Evolutionary conservation across 2,888 invertebrate genomes (phyloP).

Genomic region (Netelia fuscicornis): DNA sequence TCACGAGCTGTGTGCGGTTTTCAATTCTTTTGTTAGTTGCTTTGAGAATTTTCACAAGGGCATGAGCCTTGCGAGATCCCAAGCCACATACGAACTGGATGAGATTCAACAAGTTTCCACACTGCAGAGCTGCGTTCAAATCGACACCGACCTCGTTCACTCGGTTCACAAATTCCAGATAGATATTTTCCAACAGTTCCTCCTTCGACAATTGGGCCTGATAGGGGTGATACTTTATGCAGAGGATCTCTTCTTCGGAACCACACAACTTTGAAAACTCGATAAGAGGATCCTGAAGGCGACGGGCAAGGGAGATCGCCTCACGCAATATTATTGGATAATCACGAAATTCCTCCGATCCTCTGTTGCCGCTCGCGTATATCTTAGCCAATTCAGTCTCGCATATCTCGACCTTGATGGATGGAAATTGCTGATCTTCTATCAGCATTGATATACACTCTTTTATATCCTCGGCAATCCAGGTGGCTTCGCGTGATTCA

Average conservation of each 20-base stretch:
- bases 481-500: conserved; percentile 93
- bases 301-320: conserved; percentile 95
- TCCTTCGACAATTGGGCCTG: conserved; percentile 93
- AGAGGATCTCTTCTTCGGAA: conserved; percentile 97
- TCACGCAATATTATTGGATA: conserved; percentile 95
- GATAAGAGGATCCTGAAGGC: conserved; percentile 96
- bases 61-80: conserved; percentile 96
- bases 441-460: conserved; percentile 90
- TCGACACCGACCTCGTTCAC: conserved; percentile 99
- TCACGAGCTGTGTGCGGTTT: conserved; percentile 96
- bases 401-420: conserved; percentile 94
- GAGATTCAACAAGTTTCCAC: conserved; percentile 93
- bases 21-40: conserved; percentile 95
- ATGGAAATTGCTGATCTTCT: conserved; percentile 93
- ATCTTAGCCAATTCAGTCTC: conserved; percentile 97
- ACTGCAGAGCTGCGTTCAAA: conserved; percentile 95
- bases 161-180: conserved; percentile 95
- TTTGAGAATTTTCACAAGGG: conserved; percentile 93
- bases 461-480: conserved; percentile 91
- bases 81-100: conserved; percentile 98
- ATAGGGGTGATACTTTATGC: conserved; percentile 91
- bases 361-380: conserved; percentile 95
- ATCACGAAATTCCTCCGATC: conserved; percentile 94
- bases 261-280: conserved; percentile 98
- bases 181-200: conserved; percentile 92